Evolutionary conservation across 2,113 vertebrate genomes (phyloP), one percentile per base, ranked within the genome.

Genomic region (Labeo rohita): DNA sequence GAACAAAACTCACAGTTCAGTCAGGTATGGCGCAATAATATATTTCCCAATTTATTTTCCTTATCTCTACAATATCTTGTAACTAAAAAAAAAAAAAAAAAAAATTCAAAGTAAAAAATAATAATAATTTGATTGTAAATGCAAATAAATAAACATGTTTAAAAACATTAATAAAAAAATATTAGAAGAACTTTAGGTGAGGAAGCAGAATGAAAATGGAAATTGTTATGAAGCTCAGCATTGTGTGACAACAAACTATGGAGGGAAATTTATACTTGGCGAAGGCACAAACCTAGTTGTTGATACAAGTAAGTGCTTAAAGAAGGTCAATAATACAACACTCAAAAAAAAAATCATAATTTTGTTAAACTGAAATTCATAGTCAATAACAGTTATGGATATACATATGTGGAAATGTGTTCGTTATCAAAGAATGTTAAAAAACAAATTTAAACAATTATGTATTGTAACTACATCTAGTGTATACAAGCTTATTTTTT

Each of bases 401-500:
- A 12, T 61, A n/a, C 18, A 61, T n/a, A n/a, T n/a, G n/a, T 61
- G 1, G 28, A 28, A 28, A 28, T 28, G 28, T 28, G 28, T 28
- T 28, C 8, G 9, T 61, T 61, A 1, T 23, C n/a, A n/a, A 10
- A 59, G 15, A 56, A 28, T 28, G 28, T 28, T 28, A 1, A 28
- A 28, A 28, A 28, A 28, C 28, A 28, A 28, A 28, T 28, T 28
- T 28, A 28, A 28, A 28, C 2, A 61, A 10, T 61, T 8, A 61
- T 61, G 59, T 18, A 10, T n/a, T 75, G 79, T 82, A 78, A 86
- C 52, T 74, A 11, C 21, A 72, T 72, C 4, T 0, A 65, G 56
- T 16, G 50, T 39, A 56, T 28, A 66, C 13, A 81, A 28, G 28
- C 28, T 28, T 47, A 73, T 89, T 77, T 93, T 92, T 87, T 63